Conservation (phyloP, 2,113 vertebrate species). For the Callorhinus ursinus region DNA sequence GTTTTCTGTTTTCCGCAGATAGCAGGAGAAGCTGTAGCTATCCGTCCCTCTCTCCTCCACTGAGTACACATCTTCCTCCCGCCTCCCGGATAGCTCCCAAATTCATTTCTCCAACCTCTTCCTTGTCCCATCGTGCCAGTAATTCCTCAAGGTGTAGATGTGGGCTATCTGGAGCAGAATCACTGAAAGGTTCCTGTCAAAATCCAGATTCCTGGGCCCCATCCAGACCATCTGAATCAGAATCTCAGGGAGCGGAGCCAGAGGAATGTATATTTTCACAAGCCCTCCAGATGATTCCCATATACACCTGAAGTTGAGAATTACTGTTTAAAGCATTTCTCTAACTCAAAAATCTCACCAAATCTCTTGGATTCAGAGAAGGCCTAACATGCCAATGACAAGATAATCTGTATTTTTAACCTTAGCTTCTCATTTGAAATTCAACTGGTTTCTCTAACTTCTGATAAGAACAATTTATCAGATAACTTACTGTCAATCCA, state of each 20-base stretch:
- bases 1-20: constrained; percentile 45
- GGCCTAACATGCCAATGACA: background rate
- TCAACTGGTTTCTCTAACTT: constrained; percentile 17
- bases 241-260: background rate
- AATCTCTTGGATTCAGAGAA: background rate
- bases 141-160: background rate
- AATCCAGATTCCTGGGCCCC: background rate
- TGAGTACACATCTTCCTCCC: background rate
- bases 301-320: background rate
- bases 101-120: background rate
- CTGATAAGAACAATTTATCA: constrained; percentile 19
- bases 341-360: background rate
- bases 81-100: background rate
- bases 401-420: background rate
- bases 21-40: background rate
- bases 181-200: background rate
- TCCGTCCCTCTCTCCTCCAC: background rate
- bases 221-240: background rate
- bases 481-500: background rate
- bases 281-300: background rate
- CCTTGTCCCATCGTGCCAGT: background rate
- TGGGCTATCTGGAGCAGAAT: background rate
- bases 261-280: background rate
- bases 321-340: background rate
- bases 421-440: background rate